phyloP scores from a whole-genome alignment of 2,888 invertebrate species.

The Pandemis cinnamomeana region DNA sequence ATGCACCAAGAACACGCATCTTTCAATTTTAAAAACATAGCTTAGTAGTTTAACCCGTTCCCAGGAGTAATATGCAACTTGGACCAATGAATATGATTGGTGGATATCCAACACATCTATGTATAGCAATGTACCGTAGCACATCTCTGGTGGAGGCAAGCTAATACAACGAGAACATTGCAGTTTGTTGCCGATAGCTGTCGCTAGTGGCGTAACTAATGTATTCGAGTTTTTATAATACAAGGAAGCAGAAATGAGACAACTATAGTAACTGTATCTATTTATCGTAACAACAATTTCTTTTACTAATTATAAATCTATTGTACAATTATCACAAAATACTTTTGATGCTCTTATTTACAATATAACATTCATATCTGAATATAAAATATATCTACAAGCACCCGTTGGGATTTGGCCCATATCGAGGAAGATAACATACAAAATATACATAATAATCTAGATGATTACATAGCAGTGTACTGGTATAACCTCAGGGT shows the following conservation, averaged over 20 bases:
- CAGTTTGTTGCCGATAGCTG: no score
- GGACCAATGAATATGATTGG: no score
- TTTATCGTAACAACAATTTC: slow-evolving; percentile 28
- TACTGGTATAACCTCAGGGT: no score
- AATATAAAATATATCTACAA: slow-evolving; percentile 16
- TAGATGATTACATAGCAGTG: background rate
- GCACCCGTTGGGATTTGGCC: slow-evolving; percentile 16
- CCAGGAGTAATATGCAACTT: no score
- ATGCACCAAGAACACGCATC: no score
- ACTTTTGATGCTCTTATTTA: slow-evolving; percentile 83
- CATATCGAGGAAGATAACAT: background rate
- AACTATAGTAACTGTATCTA: background rate
- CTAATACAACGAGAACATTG: no score
- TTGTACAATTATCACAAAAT: slow-evolving; percentile 89
- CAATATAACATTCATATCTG: slow-evolving; percentile 28
- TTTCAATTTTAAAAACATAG: no score
- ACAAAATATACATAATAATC: background rate
- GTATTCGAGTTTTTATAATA: background rate
- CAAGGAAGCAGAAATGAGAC: slow-evolving; percentile 10
- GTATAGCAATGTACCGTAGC: no score
- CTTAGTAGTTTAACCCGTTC: no score
- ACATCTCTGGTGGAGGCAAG: no score
- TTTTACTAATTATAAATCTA: slow-evolving; percentile 21
- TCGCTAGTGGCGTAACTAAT: no score
- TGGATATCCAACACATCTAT: no score